Percentiles rank a stretch among this genome's conserved stretches.
These are phyloP conservation scores for Macrotus californicus DNA, from an alignment of 2,113 vertebrate genomes.

Conservation along the genomic window DNA sequence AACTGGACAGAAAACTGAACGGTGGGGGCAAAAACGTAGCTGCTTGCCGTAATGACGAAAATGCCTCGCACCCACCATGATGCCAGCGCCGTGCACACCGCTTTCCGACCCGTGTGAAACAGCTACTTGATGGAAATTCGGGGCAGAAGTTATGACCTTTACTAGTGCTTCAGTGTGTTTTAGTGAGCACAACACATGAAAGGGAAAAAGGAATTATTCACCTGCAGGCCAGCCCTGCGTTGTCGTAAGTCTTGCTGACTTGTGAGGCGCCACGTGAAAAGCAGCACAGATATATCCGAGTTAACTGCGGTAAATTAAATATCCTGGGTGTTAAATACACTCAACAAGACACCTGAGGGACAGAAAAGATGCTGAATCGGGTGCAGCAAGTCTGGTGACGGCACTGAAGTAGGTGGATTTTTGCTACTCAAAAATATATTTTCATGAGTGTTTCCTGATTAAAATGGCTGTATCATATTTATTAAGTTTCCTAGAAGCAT, in stretches of 20 bases:
- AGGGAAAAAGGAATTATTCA: constrained; percentile 50
- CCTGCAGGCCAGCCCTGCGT: constrained; percentile 17
- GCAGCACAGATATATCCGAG: not conserved
- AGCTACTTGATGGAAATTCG: constrained; percentile 2
- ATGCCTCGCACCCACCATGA: not conserved
- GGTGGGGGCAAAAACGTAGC: constrained; percentile 48
- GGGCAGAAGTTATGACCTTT: constrained; percentile 18
- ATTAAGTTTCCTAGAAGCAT: constrained; percentile 14
- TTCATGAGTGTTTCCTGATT: constrained; percentile 9
- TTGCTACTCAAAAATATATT: not conserved
- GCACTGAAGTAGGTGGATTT: constrained; percentile 32
- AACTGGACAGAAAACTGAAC: constrained; percentile 47
- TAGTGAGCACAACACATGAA: not conserved
- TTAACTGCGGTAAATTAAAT: constrained; percentile 43
- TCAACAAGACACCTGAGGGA: constrained; percentile 37
- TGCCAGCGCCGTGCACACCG: not conserved
- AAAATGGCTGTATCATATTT: constrained; percentile 26
- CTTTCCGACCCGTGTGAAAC: not conserved
- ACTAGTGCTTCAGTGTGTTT: constrained; percentile 37
- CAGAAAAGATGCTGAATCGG: not conserved
- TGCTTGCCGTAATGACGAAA: constrained; percentile 56
- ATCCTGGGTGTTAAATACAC: constrained; percentile 10
- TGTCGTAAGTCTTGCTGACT: constrained; percentile 48
- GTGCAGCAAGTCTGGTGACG: not conserved
- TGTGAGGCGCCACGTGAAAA: constrained; percentile 4